Evolutionary conservation across 1,140 invertebrate species (phyloP).

Genomic region (Philotrypesis tridentata): DNA sequence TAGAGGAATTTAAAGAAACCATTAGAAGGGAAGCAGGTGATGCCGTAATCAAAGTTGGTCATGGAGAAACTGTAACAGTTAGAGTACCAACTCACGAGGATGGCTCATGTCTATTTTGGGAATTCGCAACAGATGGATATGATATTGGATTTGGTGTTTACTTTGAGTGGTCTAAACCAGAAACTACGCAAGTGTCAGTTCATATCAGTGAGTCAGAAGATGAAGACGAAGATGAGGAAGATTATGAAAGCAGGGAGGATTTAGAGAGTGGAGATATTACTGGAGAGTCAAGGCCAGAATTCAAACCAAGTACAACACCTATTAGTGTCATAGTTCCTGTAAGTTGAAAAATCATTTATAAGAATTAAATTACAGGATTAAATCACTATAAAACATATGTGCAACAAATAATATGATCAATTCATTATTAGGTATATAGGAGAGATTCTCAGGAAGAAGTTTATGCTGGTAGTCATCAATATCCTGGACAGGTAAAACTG

Average conservation of each 20-base stretch:
- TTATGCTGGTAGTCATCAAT: slow-evolving; percentile 96
- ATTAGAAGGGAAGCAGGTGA: slow-evolving; percentile 93
- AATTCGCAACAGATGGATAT: slow-evolving; percentile 98
- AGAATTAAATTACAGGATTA: no score
- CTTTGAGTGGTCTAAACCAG: slow-evolving; percentile 97
- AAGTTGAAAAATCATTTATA: slow-evolving; percentile 51
- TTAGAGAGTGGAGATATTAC: slow-evolving; percentile 69
- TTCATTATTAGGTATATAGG: slow-evolving; percentile 93
- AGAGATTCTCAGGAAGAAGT: slow-evolving; percentile 97
- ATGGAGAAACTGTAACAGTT: slow-evolving; percentile 98
- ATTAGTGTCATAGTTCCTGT: slow-evolving; percentile 71
- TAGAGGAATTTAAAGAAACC: slow-evolving; percentile 93
- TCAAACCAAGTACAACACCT: slow-evolving; percentile 64
- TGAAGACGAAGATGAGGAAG: slow-evolving; percentile 89
- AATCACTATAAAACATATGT: no score
- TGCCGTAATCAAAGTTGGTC: slow-evolving; percentile 95
- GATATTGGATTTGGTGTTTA: slow-evolving; percentile 99
- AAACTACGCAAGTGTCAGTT: slow-evolving; percentile 88
- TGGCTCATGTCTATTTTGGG: slow-evolving; percentile 98
- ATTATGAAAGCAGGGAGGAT: slow-evolving; percentile 82
- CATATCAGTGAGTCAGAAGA: slow-evolving; percentile 95
- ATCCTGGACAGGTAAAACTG: slow-evolving; percentile 85
- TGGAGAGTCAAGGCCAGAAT: slow-evolving; percentile 59
- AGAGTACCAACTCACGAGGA: slow-evolving; percentile 97
- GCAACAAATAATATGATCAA: no score